These are phyloP conservation scores for Steatocranus sp. DNA, from an alignment of 2,797 vertebrate species.

Conservation along the genomic window DNA sequence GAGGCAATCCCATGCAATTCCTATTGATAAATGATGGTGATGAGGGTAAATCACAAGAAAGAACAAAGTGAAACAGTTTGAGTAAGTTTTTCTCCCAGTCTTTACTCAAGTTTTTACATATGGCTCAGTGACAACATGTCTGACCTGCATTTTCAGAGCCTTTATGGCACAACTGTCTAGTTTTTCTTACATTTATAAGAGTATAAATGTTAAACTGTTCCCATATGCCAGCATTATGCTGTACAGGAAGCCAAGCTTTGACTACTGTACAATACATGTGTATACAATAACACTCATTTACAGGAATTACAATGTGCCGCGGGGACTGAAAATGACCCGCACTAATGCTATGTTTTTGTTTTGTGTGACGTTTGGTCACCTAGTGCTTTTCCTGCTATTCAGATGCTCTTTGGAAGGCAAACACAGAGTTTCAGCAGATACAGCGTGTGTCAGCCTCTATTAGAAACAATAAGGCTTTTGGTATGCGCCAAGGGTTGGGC, in stretches of 20 bases:
- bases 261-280: neutral
- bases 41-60: neutral
- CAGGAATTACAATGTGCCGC: neutral
- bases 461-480: neutral
- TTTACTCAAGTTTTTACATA: neutral
- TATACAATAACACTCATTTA: neutral
- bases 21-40: neutral
- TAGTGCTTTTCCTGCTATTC: conserved; percentile 19
- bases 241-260: neutral
- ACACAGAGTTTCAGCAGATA: neutral
- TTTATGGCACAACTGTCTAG: conserved; percentile 27
- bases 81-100: neutral
- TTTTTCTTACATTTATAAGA: neutral
- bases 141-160: neutral
- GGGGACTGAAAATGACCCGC: neutral
- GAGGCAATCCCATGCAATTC: neutral
- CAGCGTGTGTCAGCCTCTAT: neutral
- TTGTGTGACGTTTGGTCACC: neutral
- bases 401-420: neutral
- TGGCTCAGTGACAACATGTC: neutral
- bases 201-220: neutral
- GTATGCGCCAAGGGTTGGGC: neutral
- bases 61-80: neutral
- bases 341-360: neutral
- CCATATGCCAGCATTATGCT: neutral